Evolutionary conservation across 2,888 invertebrate species (phyloP).

Genomic region (Agriotes lineatus): DNA sequence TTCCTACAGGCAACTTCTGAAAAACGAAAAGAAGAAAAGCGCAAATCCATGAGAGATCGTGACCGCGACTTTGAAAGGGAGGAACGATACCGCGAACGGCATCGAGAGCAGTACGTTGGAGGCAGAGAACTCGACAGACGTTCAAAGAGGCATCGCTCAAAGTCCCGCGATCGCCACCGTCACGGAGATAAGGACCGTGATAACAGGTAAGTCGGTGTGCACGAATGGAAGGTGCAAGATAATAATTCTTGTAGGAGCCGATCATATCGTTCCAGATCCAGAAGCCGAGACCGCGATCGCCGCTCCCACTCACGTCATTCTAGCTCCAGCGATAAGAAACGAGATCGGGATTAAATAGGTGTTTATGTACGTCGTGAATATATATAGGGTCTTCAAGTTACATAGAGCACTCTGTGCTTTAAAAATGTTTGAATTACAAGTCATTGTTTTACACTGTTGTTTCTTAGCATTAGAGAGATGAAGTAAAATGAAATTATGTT

Average conservation of each 20-base stretch:
- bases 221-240: neutral
- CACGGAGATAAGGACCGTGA: slow-evolving; percentile 48
- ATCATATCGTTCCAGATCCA: slow-evolving; percentile 60
- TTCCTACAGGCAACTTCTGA: slow-evolving; percentile 84
- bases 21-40: slow-evolving; percentile 79
- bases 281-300: slow-evolving; percentile 66
- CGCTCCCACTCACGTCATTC: slow-evolving; percentile 66
- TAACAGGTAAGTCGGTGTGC: neutral
- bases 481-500: no score
- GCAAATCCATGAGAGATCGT: slow-evolving; percentile 73
- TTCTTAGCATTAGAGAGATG: neutral
- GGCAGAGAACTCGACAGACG: slow-evolving; percentile 80
- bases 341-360: slow-evolving; percentile 57
- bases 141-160: slow-evolving; percentile 78
- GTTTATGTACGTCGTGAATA: no score
- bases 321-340: slow-evolving; percentile 62
- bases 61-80: slow-evolving; percentile 71
- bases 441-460: neutral
- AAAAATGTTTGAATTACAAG: neutral
- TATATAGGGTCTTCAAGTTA: neutral
- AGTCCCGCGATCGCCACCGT: slow-evolving; percentile 70
- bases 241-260: slow-evolving; percentile 52
- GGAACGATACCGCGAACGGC: slow-evolving; percentile 69
- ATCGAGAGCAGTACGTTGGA: slow-evolving; percentile 77
- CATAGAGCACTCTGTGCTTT: neutral